Conservation (phyloP, 2,797 vertebrate species). For the Okamejei kenojei region DNA sequence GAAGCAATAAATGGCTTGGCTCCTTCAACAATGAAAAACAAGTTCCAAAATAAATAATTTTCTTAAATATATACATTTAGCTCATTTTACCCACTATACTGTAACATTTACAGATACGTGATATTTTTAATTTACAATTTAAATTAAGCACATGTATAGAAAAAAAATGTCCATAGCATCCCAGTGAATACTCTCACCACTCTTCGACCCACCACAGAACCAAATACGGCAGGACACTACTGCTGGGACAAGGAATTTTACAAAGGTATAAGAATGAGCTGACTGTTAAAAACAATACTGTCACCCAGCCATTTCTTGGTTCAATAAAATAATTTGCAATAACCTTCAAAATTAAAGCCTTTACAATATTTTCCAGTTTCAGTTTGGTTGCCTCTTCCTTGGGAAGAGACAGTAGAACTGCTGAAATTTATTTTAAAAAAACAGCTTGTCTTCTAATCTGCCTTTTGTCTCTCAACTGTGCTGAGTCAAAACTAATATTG, state of each 20-base stretch:
- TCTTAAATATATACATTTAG: conserved; percentile 8
- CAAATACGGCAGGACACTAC: neutral
- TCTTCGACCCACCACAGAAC: neutral
- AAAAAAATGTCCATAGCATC: neutral
- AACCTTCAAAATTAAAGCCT: neutral
- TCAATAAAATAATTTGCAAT: neutral
- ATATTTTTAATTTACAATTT: neutral
- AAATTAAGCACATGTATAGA: neutral
- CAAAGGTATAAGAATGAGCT: neutral
- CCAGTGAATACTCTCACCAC: neutral
- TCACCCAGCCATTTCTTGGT: neutral
- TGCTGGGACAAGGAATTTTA: neutral
- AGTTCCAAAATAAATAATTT: neutral
- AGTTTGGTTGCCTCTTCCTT: neutral
- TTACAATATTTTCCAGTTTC: neutral
- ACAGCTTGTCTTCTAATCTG: neutral
- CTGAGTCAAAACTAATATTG: neutral
- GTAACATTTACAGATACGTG: neutral
- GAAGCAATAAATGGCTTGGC: neutral
- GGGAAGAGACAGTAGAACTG: neutral
- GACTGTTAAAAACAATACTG: neutral
- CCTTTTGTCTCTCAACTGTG: neutral
- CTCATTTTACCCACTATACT: neutral
- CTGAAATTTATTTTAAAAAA: neutral
- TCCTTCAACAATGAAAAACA: neutral